These are phyloP conservation scores for Potamilus streckersoni DNA, from an alignment of 1,140 invertebrate species.

Conservation along the genomic window DNA sequence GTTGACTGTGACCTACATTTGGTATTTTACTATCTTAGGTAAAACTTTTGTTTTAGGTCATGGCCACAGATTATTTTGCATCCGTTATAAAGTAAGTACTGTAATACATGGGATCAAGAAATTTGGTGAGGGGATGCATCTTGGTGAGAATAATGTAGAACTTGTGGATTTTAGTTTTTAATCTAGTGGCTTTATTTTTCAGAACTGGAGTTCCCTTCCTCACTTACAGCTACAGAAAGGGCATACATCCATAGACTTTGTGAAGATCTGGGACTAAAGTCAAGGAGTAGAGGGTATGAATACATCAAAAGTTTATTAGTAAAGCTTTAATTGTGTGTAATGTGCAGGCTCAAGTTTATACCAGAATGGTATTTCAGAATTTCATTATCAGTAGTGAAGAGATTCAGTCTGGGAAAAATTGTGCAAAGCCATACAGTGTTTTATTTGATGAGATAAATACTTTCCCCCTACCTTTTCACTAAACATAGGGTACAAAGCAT, in stretches of 20 bases:
- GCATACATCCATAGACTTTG: slow-evolving; percentile 81
- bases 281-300: slow-evolving; percentile 78
- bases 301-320: neutral
- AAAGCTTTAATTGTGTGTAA: neutral
- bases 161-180: slow-evolving; percentile 6
- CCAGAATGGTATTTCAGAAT: no score
- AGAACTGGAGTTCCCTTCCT: slow-evolving; percentile 78
- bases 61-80: neutral
- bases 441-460: no score
- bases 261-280: slow-evolving; percentile 76
- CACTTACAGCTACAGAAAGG: slow-evolving; percentile 79
- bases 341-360: neutral
- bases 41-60: no score
- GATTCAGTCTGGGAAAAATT: no score
- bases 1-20: no score
- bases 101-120: no score
- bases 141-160: neutral
- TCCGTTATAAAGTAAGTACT: neutral
- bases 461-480: no score
- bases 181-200: slow-evolving; percentile 41
- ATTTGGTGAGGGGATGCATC: no score
- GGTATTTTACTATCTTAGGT: no score
- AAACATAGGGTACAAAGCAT: no score
- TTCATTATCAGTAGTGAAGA: no score
- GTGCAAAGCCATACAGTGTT: no score